These are phyloP conservation scores for Seriola aureovittata DNA, from an alignment of 2,113 vertebrate species.

Conservation along the genomic window DNA sequence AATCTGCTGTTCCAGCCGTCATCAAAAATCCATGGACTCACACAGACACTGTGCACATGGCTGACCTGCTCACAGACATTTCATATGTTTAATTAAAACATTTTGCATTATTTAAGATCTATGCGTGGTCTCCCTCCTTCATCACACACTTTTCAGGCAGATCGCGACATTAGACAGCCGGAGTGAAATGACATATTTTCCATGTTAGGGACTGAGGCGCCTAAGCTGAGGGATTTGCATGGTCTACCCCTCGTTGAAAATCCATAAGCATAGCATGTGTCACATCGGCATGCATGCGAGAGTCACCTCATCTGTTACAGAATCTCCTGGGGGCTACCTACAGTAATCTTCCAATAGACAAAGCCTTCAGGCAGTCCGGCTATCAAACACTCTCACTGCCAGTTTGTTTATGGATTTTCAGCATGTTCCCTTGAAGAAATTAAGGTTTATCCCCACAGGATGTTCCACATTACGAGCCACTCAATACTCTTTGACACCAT, in stretches of 20 bases:
- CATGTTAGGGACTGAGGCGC: slow-evolving; percentile 14
- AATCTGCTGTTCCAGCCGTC: not conserved
- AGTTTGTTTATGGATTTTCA: slow-evolving; percentile 79
- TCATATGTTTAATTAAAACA: not conserved
- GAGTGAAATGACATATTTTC: slow-evolving; percentile 16
- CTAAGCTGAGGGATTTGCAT: slow-evolving; percentile 37
- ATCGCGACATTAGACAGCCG: not conserved
- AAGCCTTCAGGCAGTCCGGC: slow-evolving; percentile 67
- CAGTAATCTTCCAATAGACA: slow-evolving; percentile 72
- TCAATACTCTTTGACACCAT: slow-evolving; percentile 69
- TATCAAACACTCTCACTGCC: slow-evolving; percentile 63
- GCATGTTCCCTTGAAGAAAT: slow-evolving; percentile 69
- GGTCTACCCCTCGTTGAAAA: slow-evolving; percentile 60
- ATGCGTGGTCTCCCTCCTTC: not conserved
- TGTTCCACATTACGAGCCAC: slow-evolving; percentile 61
- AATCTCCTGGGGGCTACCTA: slow-evolving; percentile 58
- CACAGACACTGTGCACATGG: not conserved
- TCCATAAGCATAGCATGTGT: slow-evolving; percentile 58
- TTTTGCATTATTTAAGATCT: not conserved
- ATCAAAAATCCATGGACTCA: not conserved
- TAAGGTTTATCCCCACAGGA: slow-evolving; percentile 67
- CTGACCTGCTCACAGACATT: not conserved
- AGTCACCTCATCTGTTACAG: slow-evolving; percentile 66
- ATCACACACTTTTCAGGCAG: not conserved
- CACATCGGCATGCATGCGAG: slow-evolving; percentile 66